Percentiles rank a stretch among this genome's conserved stretches.
phyloP scores from a whole-genome alignment of 2,113 vertebrate genomes.

The Vidua chalybeata region DNA sequence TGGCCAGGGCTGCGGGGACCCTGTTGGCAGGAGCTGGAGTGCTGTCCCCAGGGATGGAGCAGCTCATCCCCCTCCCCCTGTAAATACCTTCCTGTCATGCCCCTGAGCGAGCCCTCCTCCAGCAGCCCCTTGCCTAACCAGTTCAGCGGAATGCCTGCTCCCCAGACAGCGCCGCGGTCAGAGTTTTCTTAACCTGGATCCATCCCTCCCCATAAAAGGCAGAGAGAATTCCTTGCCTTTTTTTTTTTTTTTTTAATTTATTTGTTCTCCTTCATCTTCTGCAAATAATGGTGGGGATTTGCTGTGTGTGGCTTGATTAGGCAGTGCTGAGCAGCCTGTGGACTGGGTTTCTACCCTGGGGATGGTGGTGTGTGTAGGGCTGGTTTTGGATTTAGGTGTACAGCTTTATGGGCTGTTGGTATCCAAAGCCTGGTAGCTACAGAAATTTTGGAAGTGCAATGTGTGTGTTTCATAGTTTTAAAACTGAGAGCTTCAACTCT shows the following conservation, averaged over 20 bases:
- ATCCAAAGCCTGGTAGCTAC: neutral
- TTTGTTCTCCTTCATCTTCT: neutral
- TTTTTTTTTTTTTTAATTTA: neutral
- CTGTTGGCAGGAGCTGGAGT: neutral
- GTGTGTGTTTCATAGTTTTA: neutral
- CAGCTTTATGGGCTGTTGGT: neutral
- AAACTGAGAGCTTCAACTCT: neutral
- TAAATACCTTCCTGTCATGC: conserved; percentile 65
- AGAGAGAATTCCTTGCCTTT: neutral
- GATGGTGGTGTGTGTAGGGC: neutral
- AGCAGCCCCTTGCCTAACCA: conserved; percentile 75
- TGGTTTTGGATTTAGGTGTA: neutral
- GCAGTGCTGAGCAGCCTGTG: neutral
- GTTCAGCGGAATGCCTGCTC: conserved; percentile 80
- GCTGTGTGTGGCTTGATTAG: neutral
- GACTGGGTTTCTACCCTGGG: neutral
- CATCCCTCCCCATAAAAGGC: conserved; percentile 20
- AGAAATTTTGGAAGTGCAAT: neutral
- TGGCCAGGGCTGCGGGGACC: fast-evolving
- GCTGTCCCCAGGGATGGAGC: neutral
- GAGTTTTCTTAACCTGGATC: conserved; percentile 68
- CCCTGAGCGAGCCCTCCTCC: conserved; percentile 52
- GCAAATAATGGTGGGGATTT: neutral
- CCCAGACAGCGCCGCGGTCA: conserved; percentile 59
- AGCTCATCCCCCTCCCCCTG: conserved; percentile 38